Conservation (phyloP, 2,888 invertebrate species). For the Ferdinandea cuprea region DNA sequence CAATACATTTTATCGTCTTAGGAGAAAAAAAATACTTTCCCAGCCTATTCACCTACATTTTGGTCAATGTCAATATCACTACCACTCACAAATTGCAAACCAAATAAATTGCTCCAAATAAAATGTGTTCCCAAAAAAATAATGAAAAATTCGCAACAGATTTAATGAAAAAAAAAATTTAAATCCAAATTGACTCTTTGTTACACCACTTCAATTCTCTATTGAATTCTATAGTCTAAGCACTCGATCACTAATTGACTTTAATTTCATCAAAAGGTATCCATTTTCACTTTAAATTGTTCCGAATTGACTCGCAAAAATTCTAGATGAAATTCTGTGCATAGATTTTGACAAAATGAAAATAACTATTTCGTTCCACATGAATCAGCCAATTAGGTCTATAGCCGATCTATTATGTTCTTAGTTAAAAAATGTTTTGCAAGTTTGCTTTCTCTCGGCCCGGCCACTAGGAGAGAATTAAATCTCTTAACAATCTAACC, state of each 20-base stretch:
- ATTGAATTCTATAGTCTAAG: not conserved
- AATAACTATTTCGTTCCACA: not conserved
- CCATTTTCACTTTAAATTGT: not conserved
- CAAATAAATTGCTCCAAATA: no score
- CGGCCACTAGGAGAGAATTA: not conserved
- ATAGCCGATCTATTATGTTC: not conserved
- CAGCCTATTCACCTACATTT: no score
- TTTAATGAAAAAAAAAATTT: no score
- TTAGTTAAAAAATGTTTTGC: not conserved
- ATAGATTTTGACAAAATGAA: not conserved
- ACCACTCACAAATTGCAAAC: no score
- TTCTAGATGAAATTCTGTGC: not conserved
- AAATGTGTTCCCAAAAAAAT: no score
- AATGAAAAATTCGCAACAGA: no score
- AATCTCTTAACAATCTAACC: slow-evolving; percentile 24
- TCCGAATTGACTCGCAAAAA: no score
- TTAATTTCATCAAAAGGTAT: not conserved
- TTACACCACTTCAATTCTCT: no score
- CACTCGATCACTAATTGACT: not conserved
- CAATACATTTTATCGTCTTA: no score
- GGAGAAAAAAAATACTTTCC: no score
- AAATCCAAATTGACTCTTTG: no score
- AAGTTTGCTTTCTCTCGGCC: slow-evolving; percentile 11
- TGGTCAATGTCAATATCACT: no score
- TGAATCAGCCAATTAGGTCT: slow-evolving; percentile 1